These are phyloP conservation scores for Carpatolechia fugitivella DNA, from an alignment of 2,888 invertebrate species.

Conservation along the genomic window DNA sequence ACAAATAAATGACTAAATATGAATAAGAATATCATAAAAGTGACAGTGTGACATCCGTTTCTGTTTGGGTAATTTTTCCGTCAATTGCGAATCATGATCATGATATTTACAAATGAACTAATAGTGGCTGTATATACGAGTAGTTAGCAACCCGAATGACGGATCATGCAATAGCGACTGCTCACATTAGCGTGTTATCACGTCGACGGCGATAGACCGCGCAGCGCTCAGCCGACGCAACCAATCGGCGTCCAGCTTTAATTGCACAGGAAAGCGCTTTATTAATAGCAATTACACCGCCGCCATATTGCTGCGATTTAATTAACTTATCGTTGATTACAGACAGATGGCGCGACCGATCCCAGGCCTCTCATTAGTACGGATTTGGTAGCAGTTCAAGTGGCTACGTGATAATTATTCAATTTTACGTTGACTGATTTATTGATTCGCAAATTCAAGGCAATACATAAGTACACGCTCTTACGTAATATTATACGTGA, in stretches of 20 bases:
- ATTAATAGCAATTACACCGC: constrained; percentile 77
- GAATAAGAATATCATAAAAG: not conserved
- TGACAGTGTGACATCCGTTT: not conserved
- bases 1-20: not conserved
- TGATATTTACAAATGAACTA: too few species aligned
- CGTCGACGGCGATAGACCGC: constrained; percentile 58
- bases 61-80: too few species aligned
- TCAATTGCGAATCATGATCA: too few species aligned
- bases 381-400: constrained; percentile 20
- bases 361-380: constrained; percentile 52
- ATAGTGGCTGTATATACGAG: too few species aligned
- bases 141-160: not conserved
- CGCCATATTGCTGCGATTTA: constrained; percentile 78
- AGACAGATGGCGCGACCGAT: constrained; percentile 70
- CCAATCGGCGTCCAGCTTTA: constrained; percentile 71
- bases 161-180: constrained; percentile 2
- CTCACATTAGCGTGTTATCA: constrained; percentile 73
- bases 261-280: constrained; percentile 77
- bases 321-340: constrained; percentile 78
- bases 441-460: not conserved
- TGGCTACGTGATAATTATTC: constrained; percentile 9
- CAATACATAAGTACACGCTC: too few species aligned
- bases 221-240: constrained; percentile 37
- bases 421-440: constrained; percentile 1
- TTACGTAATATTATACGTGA: too few species aligned